These are phyloP conservation scores for Perognathus longimembris DNA, from an alignment of 2,113 vertebrate genomes.

Conservation along the genomic window DNA sequence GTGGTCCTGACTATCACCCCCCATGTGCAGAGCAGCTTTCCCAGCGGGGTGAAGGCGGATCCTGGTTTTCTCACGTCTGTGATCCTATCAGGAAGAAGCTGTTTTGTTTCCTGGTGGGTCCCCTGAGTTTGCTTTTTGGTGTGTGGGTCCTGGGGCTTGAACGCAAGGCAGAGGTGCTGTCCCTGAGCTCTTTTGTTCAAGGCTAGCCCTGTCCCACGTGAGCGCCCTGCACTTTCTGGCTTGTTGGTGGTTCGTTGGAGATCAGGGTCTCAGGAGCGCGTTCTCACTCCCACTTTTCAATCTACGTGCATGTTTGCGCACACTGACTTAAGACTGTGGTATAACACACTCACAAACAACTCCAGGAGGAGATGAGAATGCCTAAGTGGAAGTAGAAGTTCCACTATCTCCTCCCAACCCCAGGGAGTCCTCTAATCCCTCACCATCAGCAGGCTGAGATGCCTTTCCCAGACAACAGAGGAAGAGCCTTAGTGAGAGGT, in stretches of 20 bases:
- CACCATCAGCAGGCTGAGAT: background rate
- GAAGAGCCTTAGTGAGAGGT: background rate
- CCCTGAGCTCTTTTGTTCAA: too few species aligned
- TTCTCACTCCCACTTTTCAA: background rate
- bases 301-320: background rate
- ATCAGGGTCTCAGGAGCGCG: too few species aligned
- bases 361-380: background rate
- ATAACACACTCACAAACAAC: conserved; percentile 18
- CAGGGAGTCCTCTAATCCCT: background rate
- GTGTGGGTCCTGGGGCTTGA: too few species aligned
- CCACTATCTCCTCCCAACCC: background rate
- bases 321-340: background rate
- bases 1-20: too few species aligned
- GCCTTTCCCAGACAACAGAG: background rate
- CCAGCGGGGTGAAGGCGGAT: background rate
- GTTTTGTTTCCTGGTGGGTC: background rate
- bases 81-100: background rate
- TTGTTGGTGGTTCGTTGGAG: too few species aligned
- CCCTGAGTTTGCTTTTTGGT: too few species aligned
- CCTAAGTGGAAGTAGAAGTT: conserved; percentile 9
- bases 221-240: too few species aligned
- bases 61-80: background rate
- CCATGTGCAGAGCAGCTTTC: background rate
- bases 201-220: too few species aligned
- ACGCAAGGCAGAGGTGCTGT: too few species aligned